Base-by-base conservation (phyloP, 2,113 vertebrate species). In the Oophaga pumilio region DNA sequence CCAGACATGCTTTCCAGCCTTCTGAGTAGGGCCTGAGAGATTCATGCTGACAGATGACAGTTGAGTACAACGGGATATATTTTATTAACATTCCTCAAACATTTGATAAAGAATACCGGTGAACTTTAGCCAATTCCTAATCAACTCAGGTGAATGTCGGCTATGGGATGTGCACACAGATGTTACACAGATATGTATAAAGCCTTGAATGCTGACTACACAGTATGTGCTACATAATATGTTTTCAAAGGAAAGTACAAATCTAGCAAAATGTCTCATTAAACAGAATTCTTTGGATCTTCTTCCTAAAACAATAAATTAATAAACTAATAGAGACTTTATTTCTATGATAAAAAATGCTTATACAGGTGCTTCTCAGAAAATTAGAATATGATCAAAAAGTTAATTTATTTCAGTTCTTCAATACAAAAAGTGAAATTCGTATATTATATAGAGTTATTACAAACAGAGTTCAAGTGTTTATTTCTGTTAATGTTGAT, bases 1-100 rank as follows among this genome's bases (percentile, higher is more conserved):
- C 87, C 73, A 88, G 68, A 57, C 50, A 88, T 82, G 43, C 79
- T 76, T 88, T 88, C 62, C 49, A 76, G 71, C 66, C 68, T 82
- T 69, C 50, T 69, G 66, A 87, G 22, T 79, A 82, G 22, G 24
- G 86, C 86, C 53, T 64, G 68, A 76, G 69, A 64, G 28, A 20
- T 53, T 87, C 52, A 52, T 74, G 62, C 77, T 87, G 78, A 87
- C 64, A 82, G 28, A 76, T 83, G 66, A 64, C 69, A 76, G 33
- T 60, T 22, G 57, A 82, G 43, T 64, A 64, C 43, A 57, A 76
- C 22, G 82, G 79, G 60, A 82, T 82, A 74, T 60, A n/a, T 82
- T 81, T 87, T 24, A 71, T 74, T 73, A 79, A 56, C 85, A 86
- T 80, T n/a, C 26, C 60, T 17, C 60, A 43, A 81, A 81, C 43